Evolutionary conservation across 1,140 invertebrate species (phyloP), one percentile per base, ranked within the genome.

Genomic region (Latrodectus geometricus): DNA sequence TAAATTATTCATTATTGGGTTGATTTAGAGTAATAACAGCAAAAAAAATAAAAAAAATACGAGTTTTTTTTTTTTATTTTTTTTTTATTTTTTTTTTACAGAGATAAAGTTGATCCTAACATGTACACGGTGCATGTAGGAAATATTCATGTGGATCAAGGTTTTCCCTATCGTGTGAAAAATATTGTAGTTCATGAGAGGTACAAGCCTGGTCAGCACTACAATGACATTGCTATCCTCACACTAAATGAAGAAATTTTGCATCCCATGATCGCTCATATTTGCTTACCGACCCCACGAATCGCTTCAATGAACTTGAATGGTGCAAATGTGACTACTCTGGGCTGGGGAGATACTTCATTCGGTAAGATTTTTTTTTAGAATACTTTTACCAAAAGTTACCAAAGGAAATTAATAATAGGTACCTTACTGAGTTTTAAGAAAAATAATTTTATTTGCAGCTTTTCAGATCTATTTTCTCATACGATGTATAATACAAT

Each of bases 201-300:
- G 8, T 86, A 79, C 54, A 48, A 48, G 0, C 21, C 50, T 7
- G 21, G 61, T 2, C 52, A 61, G 4, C n/a, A 79, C 65, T 79
- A 86, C 20, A 50, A 86, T 48, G 85, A 86, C 15, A 72, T 86
- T n/a, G 85, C 85, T n/a, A 61, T 86, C 4, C 56, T 86, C 17
- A 65, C 52, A 5, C 48, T 86, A 21, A 17, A 61, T 21, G 35
- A 86, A 66, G 77, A 80, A 15, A 61, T 86, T 12, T 50, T 79
- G 20, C 9, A 12, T 0, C 75, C 75, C 8, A 20, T 20, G 20
- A 54, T 78, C 1, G 66, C 84, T 15, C 84, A 78, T 0, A 80
- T 86, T 9, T 86, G 85, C 21, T n/a, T 86, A 4, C 85, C 85
- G 14, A 17, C 54, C 0, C 75, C 54, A 21, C 9, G 54, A 61